phyloP scores from a whole-genome alignment of 30 jellyfish, hydroid and myxozoan species.

The Haliclystus octoradiatus region DNA sequence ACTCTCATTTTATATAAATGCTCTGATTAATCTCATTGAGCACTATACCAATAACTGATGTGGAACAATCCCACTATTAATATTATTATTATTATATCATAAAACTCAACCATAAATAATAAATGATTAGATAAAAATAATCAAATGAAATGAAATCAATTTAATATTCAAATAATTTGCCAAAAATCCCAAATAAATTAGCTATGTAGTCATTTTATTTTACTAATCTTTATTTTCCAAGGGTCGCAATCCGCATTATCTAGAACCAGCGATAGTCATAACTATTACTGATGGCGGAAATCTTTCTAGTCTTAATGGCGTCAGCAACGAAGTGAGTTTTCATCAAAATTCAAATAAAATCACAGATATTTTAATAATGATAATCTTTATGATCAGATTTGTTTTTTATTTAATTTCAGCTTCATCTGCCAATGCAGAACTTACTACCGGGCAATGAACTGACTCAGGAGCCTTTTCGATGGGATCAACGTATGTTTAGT shows the following conservation, averaged over 20 bases:
- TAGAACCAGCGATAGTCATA: slow-evolving; percentile 79
- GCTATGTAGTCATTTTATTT: too few species aligned
- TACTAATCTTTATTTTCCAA: too few species aligned
- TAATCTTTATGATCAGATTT: neutral
- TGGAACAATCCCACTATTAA: too few species aligned
- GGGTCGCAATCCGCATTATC: slow-evolving; percentile 95
- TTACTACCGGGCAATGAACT: slow-evolving; percentile 94
- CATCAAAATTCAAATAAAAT: neutral
- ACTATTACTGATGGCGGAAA: slow-evolving; percentile 78
- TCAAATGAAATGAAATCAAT: too few species aligned
- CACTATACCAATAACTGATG: too few species aligned
- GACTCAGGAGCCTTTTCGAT: slow-evolving; percentile 88
- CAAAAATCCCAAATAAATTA: too few species aligned
- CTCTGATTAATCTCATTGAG: too few species aligned
- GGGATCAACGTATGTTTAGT: slow-evolving; percentile 98
- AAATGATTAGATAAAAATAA: too few species aligned
- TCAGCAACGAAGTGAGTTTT: slow-evolving; percentile 51
- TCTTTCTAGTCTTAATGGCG: slow-evolving; percentile 60
- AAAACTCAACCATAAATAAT: too few species aligned
- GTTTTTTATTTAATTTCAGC: slow-evolving; percentile 20
- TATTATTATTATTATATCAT: too few species aligned
- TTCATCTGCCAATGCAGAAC: slow-evolving; percentile 84
- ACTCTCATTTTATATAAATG: too few species aligned
- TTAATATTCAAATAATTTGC: too few species aligned
- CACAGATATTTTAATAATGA: neutral